A percentile compares a stretch with the other conserved stretches of the same genome.
Conservation (phyloP, 2,888 invertebrate genomes). For the Rugalucina vietnamica region DNA sequence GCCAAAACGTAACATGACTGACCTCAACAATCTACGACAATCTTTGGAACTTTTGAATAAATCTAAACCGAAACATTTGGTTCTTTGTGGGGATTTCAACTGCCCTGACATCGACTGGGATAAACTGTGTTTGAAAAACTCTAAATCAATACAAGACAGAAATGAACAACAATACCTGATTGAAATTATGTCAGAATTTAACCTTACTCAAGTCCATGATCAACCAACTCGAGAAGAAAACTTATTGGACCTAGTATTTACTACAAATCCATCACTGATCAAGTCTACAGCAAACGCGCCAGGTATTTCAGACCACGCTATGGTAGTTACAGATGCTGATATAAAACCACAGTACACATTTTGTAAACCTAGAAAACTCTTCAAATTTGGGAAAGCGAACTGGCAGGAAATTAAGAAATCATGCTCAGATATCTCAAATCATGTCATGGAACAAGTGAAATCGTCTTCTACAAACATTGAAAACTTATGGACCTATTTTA, state of each 20-base stretch:
- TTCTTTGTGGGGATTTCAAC: conserved; percentile 28
- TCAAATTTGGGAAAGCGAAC: not conserved
- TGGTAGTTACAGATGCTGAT: conserved; percentile 1
- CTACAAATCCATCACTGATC: not conserved
- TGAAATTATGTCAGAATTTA: not conserved
- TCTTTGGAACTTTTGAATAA: conserved; percentile 15
- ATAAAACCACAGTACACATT: not conserved
- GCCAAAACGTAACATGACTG: conserved; percentile 21
- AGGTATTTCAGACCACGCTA: conserved; percentile 18
- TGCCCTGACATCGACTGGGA: conserved; percentile 32
- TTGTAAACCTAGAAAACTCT: not conserved
- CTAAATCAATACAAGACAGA: not conserved
- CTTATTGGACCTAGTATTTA: not conserved
- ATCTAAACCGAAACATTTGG: conserved; percentile 18
- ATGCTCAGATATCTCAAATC: not conserved
- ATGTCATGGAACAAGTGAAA: not conserved
- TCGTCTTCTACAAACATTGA: not conserved
- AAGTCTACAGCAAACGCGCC: conserved; percentile 13
- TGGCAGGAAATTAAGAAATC: not conserved
- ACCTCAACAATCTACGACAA: conserved; percentile 6
- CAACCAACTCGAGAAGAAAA: conserved; percentile 10
- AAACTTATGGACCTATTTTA: not conserved
- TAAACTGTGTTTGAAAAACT: not conserved
- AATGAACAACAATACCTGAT: conserved; percentile 1
- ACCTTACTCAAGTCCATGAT: conserved; percentile 19